These are phyloP conservation scores for Gyrodactylus bullatarudis DNA, from an alignment of 1,140 invertebrate genomes.

Conservation along the genomic window DNA sequence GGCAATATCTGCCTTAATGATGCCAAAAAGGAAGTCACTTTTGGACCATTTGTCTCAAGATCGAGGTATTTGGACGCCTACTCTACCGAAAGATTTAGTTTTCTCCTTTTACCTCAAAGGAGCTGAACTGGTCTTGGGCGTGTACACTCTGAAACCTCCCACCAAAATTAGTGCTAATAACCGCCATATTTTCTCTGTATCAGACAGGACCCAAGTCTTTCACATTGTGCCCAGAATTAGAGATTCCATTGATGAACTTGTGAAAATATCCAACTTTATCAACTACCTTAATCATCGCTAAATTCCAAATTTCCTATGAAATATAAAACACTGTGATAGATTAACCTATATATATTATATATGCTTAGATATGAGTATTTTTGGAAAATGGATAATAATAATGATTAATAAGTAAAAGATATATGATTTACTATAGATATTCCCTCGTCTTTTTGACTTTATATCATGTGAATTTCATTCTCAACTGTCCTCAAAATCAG, in stretches of 20 bases:
- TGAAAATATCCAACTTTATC: not conserved
- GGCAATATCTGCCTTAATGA: not conserved
- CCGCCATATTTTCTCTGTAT: not conserved
- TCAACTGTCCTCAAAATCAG: no score
- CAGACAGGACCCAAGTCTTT: not conserved
- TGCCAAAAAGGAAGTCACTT: not conserved
- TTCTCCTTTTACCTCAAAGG: not conserved
- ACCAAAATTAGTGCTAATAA: not conserved
- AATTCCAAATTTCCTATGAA: not conserved
- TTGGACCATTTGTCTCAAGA: not conserved
- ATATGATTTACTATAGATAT: no score
- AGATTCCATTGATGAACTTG: not conserved
- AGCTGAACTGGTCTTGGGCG: not conserved
- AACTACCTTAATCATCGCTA: not conserved
- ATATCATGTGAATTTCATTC: no score
- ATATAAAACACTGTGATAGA: no score
- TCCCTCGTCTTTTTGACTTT: not conserved
- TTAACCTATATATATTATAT: no score
- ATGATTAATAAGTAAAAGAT: no score
- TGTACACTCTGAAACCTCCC: not conserved
- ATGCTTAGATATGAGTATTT: no score
- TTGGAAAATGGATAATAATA: no score
- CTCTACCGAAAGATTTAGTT: not conserved
- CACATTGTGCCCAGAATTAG: not conserved
- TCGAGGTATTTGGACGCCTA: not conserved